Base-by-base conservation (phyloP, 2,888 invertebrate genomes). In the Thereva nobilitata region DNA sequence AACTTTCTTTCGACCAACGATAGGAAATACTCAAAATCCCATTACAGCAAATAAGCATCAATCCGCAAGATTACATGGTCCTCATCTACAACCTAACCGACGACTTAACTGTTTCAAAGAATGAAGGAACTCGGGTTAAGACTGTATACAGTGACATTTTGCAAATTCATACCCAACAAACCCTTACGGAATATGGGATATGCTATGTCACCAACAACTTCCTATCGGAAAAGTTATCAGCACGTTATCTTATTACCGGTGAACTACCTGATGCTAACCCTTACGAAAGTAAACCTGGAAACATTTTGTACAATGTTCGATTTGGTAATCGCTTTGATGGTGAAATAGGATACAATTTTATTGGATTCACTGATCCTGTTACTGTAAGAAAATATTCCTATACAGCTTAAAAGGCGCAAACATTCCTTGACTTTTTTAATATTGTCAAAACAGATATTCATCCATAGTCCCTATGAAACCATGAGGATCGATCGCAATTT, bases 181-280 rank as follows among this genome's bases (percentile, higher is more conserved):
- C 80, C 5, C 70, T 81, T 1, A 81, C 80, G 0, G 81, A 81
- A 71, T 79, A 75, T 61, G 81, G 81, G 4, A 72, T 81, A 4
- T 81, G 81, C 64, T 81, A 80, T 59, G 67, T 76, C 42, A 73
- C 76, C 0, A 81, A 80, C 50, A 74, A 71, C 61, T 68, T 67
- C 64, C 64, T 77, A 3, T 72, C 75, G 0, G 67, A 74, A 3
- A 72, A 76, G 44, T 74, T 80, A 35, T 74, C 78, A 3, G 72
- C 80, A 0, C 71, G 71, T 1, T 76, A 74, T 68, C 63, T 77
- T 4, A 72, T 80, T 8, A 76, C 74, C 10, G 77, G 76, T 3
- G 52, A 71, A 59, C 71, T 72, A 57, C 75, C 77, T 3, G 70
- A 70, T 50, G 52, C 53, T 0, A 71, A 7, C 66, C n/a, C 47